Conservation (phyloP, 30 jellyfish, hydroid and myxozoan species). For the Morbakka virulenta region DNA sequence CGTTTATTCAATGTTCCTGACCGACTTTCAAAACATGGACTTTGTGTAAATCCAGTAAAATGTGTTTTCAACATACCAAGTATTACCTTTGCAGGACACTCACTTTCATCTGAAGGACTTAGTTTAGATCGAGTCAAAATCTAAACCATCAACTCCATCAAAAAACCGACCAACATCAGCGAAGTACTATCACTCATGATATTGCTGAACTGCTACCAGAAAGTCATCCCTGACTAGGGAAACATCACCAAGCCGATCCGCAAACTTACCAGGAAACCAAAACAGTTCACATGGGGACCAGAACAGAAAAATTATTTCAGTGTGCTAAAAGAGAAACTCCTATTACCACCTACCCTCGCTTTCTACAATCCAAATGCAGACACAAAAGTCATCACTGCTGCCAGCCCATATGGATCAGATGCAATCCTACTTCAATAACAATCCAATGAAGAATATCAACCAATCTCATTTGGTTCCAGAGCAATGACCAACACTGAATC, state of each 20-base stretch:
- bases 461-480: conserved; percentile 33
- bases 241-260: conserved; percentile 35
- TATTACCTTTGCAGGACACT: conserved; percentile 48
- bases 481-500: conserved; percentile 43
- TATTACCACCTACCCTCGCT: too few relatives aligned
- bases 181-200: conserved; percentile 29
- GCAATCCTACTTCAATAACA: conserved; percentile 46
- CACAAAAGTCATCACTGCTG: conserved; percentile 44
- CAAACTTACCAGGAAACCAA: conserved; percentile 21
- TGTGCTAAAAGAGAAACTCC: too few relatives aligned
- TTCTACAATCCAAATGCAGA: too few relatives aligned
- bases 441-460: conserved; percentile 7
- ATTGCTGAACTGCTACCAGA: conserved; percentile 9
- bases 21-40: background rate
- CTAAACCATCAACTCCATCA: conserved; percentile 18
- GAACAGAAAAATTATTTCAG: background rate
- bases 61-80: conserved; percentile 31
- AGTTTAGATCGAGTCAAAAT: conserved; percentile 20
- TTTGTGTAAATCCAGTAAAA: background rate
- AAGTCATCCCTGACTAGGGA: conserved; percentile 26
- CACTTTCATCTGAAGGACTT: conserved; percentile 26
- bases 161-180: conserved; percentile 17
- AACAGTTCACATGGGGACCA: too few relatives aligned
- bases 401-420: conserved; percentile 40
- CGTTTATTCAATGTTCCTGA: too few relatives aligned